Percentiles rank a stretch among this genome's conserved stretches.
phyloP scores from a whole-genome alignment of 2,888 invertebrate genomes.

The Chymomyza caudatula region DNA sequence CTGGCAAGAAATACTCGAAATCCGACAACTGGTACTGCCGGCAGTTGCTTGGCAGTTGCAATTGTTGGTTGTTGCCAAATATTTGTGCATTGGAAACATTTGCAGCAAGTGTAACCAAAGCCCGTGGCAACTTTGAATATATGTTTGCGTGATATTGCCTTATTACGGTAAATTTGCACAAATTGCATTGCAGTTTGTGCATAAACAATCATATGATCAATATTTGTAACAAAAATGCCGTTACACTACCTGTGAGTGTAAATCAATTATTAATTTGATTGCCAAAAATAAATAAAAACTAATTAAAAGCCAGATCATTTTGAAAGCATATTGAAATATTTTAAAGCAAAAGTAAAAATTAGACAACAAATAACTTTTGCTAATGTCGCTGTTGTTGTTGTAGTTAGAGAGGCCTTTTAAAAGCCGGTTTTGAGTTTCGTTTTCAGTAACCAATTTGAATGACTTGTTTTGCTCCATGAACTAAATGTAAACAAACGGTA shows the following conservation, averaged over 20 bases:
- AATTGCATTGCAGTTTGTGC: background rate
- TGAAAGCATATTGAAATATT: background rate
- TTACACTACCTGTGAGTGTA: background rate
- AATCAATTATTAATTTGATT: background rate
- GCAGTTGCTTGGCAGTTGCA: too few species aligned
- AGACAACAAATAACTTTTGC: background rate
- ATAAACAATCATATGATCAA: background rate
- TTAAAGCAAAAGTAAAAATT: background rate
- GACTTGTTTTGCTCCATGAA: background rate
- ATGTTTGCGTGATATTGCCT: too few species aligned
- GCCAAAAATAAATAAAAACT: background rate
- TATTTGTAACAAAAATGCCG: background rate
- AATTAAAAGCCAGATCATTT: background rate
- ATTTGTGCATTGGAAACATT: constrained; percentile 54
- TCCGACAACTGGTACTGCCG: too few species aligned
- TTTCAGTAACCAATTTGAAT: background rate
- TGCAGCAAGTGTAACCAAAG: constrained; percentile 13
- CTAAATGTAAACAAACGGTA: background rate
- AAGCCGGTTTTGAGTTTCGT: background rate
- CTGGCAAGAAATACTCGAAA: background rate
- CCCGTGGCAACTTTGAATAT: background rate
- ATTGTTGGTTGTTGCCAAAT: constrained; percentile 46
- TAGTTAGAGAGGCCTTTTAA: too few species aligned
- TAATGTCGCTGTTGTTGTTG: background rate
- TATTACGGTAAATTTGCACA: background rate